Conservation (phyloP, 2,888 invertebrate species). For the Bombylius major region DNA sequence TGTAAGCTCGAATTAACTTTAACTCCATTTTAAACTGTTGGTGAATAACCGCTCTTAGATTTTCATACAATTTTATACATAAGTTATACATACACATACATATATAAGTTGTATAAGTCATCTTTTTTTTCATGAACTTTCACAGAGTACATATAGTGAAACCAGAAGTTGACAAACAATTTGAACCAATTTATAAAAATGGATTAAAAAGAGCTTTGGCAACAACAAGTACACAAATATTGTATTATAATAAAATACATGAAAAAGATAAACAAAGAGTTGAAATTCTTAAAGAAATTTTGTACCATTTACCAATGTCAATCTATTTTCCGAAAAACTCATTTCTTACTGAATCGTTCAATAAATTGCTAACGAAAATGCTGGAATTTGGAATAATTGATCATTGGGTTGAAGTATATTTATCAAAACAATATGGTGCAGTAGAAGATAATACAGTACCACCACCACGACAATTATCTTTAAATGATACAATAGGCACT, state of each 20-base stretch:
- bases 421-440: not conserved
- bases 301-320: conserved; percentile 3
- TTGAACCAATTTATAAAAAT: not conserved
- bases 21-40: no score
- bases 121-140: no score
- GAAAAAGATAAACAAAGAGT: not conserved
- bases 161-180: no score
- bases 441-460: not conserved
- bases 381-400: not conserved
- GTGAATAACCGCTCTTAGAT: no score
- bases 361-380: conserved; percentile 1
- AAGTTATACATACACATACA: no score
- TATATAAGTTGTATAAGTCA: no score
- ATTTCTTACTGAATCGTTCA: conserved; percentile 2
- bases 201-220: not conserved
- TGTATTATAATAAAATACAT: conserved; percentile 1
- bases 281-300: not conserved
- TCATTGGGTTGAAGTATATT: not conserved
- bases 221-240: not conserved
- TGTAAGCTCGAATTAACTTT: no score
- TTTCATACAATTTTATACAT: no score
- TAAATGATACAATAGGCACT: not conserved
- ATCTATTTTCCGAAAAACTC: conserved; percentile 9
- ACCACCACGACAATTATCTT: not conserved
- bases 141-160: no score